Percentiles rank a stretch among this genome's conserved stretches.
These are phyloP conservation scores for Octodon degus DNA, from an alignment of 2,113 vertebrate genomes.

Conservation along the genomic window DNA sequence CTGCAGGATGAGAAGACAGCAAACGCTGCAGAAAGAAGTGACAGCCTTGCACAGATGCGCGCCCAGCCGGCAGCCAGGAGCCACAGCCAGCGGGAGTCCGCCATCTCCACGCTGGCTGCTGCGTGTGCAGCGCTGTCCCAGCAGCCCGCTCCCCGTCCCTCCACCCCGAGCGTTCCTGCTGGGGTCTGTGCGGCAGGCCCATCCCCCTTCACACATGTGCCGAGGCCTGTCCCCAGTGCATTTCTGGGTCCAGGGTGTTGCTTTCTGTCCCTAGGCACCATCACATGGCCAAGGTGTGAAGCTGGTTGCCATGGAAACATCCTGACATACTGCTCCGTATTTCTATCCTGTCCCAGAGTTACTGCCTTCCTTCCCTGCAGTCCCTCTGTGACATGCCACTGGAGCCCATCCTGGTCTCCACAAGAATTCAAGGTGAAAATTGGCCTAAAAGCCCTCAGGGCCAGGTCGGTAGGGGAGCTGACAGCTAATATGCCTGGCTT, in stretches of 20 bases:
- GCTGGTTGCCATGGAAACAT: not conserved
- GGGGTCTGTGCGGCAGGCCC: not conserved
- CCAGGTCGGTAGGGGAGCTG: not conserved
- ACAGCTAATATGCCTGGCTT: not conserved
- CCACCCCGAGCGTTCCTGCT: not conserved
- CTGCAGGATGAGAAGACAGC: not conserved
- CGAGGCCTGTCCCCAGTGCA: not conserved
- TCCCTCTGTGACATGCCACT: not conserved
- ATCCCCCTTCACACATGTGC: not conserved
- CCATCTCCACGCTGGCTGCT: not conserved
- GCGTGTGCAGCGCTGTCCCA: not conserved
- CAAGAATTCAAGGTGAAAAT: conserved; percentile 5
- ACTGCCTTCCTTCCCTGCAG: not conserved
- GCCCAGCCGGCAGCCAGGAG: too few relatives aligned
- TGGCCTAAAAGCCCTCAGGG: not conserved
- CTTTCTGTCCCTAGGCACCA: not conserved
- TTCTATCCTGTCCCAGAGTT: not conserved
- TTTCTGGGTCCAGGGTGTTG: not conserved
- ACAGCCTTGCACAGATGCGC: not conserved
- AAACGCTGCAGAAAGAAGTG: conserved; percentile 13
- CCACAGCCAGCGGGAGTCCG: not conserved
- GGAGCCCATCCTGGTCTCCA: not conserved
- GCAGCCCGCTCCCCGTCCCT: not conserved
- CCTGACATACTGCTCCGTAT: not conserved
- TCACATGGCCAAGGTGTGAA: not conserved